These are phyloP conservation scores for Dilophus febrilis DNA, from an alignment of 2,888 invertebrate species.

Conservation along the genomic window DNA sequence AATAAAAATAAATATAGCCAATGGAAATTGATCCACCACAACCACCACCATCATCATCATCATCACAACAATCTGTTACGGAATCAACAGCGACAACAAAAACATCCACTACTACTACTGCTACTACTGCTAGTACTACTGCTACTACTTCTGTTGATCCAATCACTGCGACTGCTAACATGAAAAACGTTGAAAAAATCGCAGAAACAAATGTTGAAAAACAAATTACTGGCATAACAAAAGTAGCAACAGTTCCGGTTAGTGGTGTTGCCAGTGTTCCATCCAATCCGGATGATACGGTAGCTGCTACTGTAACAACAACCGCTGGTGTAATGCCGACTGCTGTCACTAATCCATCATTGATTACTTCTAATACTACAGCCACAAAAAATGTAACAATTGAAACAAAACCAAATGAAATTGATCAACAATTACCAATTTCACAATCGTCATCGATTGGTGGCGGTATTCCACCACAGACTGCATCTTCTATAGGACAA, in stretches of 20 bases:
- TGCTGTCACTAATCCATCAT: neutral
- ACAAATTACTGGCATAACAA: too few species aligned
- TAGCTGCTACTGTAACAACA: neutral
- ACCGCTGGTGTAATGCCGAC: neutral
- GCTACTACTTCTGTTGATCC: neutral
- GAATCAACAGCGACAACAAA: conserved; percentile 4
- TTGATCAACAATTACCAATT: neutral
- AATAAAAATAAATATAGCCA: conserved; percentile 9
- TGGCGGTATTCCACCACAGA: conserved; percentile 25
- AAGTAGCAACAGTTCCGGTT: too few species aligned
- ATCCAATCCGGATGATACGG: too few species aligned
- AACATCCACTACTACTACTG: neutral
- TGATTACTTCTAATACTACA: neutral
- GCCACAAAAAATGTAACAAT: too few species aligned
- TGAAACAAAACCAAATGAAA: too few species aligned
- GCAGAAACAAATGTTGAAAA: too few species aligned
- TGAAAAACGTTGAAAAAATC: too few species aligned
- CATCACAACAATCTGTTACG: neutral
- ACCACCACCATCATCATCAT: neutral
- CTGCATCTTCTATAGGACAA: conserved; percentile 26
- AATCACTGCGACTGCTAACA: too few species aligned
- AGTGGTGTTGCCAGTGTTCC: neutral
- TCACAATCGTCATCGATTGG: neutral
- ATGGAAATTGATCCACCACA: conserved; percentile 9
- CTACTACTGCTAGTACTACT: neutral